phyloP scores from a whole-genome alignment of 2,113 vertebrate species.

The Syngnathus typhle region DNA sequence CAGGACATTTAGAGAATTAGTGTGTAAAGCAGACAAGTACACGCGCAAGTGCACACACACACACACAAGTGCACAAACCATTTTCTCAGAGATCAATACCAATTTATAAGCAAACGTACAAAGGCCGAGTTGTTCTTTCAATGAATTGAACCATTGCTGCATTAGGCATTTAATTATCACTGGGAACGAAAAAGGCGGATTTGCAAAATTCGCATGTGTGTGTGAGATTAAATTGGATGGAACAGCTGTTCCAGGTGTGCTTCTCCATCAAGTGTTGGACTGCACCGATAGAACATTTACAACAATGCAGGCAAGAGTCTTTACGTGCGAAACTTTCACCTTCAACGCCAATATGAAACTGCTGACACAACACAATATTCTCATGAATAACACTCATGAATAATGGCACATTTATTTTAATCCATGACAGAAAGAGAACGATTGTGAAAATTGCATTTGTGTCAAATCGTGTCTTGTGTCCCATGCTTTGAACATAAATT shows the following conservation, averaged over 20 bases:
- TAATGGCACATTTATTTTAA: neutral
- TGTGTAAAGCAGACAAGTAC: neutral
- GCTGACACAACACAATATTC: slow-evolving; percentile 27
- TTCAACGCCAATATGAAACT: slow-evolving; percentile 22
- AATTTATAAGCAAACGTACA: slow-evolving; percentile 79
- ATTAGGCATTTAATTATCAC: slow-evolving; percentile 71
- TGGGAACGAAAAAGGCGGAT: slow-evolving; percentile 40
- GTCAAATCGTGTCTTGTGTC: slow-evolving; percentile 12
- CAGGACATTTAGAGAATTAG: neutral
- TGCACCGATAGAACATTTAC: neutral
- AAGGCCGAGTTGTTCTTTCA: slow-evolving; percentile 72
- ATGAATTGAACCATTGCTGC: slow-evolving; percentile 78
- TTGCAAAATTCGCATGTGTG: slow-evolving; percentile 6
- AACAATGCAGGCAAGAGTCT: neutral
- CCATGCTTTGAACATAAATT: slow-evolving; percentile 21
- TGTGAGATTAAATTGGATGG: slow-evolving; percentile 1
- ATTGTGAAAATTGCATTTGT: neutral
- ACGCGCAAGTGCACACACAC: slow-evolving; percentile 3
- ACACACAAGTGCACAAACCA: slow-evolving; percentile 11
- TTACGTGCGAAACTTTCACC: slow-evolving; percentile 24
- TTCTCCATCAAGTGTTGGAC: slow-evolving; percentile 6
- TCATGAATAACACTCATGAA: neutral
- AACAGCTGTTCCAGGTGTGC: slow-evolving; percentile 20
- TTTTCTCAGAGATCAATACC: slow-evolving; percentile 70
- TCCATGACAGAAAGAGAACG: neutral